phyloP scores from a whole-genome alignment of 2,888 invertebrate genomes.

The Caenorhabditis macrosperma region DNA sequence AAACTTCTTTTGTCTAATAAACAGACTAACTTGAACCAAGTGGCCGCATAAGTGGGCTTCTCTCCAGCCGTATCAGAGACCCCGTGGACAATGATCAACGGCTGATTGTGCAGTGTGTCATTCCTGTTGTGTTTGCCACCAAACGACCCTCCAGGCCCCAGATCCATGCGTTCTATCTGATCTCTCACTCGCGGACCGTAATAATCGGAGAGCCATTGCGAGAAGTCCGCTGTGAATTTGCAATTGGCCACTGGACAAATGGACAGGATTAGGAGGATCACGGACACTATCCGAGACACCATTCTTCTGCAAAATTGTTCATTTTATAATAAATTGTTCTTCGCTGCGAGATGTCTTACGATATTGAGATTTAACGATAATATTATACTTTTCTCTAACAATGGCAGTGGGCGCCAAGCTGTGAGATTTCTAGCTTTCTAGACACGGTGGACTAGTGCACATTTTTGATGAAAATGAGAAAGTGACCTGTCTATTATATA shows the following conservation, averaged over 20 bases:
- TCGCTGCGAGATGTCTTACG: no score
- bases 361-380: no score
- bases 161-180: constrained; percentile 71
- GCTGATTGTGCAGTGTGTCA: constrained; percentile 74
- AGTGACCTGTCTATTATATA: no score
- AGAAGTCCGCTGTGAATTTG: constrained; percentile 69
- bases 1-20: no score
- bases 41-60: constrained; percentile 72
- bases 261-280: not conserved
- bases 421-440: no score
- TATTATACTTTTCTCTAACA: no score
- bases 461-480: no score
- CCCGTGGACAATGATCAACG: constrained; percentile 79
- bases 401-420: no score
- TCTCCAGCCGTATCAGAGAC: constrained; percentile 79
- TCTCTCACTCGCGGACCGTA: constrained; percentile 66
- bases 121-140: constrained; percentile 70
- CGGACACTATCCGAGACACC: not conserved
- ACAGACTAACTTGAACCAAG: constrained; percentile 67
- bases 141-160: constrained; percentile 76
- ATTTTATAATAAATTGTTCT: no score
- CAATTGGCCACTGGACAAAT: constrained; percentile 22
- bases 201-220: constrained; percentile 66
- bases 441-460: no score
- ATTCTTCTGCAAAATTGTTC: no score